Percentiles rank a stretch among this genome's conserved stretches.
phyloP scores from a whole-genome alignment of 1,140 invertebrate genomes.

The Drosophila dunni region DNA sequence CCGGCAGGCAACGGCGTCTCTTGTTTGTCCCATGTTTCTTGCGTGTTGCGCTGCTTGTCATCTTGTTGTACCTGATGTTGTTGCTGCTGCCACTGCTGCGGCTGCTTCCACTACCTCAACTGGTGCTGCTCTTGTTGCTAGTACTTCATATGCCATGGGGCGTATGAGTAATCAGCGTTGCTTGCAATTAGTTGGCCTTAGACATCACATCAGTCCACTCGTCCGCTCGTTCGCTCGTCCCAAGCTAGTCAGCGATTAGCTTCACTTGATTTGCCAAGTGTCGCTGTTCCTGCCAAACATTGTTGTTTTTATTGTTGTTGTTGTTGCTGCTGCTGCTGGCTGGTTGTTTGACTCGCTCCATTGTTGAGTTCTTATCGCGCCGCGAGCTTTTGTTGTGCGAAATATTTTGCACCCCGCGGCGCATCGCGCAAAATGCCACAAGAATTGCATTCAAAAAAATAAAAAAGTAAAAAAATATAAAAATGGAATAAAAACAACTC shows the following conservation, averaged over 20 bases:
- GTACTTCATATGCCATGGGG: slow-evolving; percentile 44
- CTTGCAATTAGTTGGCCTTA: slow-evolving; percentile 71
- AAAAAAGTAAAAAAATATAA: not conserved
- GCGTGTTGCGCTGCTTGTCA: slow-evolving; percentile 62
- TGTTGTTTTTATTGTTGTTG: slow-evolving; percentile 33
- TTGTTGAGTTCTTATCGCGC: slow-evolving; percentile 69
- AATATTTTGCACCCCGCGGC: slow-evolving; percentile 69
- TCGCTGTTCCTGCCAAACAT: slow-evolving; percentile 4
- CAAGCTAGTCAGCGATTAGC: not conserved
- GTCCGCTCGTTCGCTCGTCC: not conserved
- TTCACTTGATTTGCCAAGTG: slow-evolving; percentile 45
- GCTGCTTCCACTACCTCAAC: slow-evolving; percentile 8
- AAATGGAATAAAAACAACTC: slow-evolving; percentile 35
- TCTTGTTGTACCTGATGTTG: slow-evolving; percentile 46
- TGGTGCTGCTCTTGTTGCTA: slow-evolving; percentile 11
- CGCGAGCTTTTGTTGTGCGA: slow-evolving; percentile 63
- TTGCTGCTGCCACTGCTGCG: slow-evolving; percentile 8
- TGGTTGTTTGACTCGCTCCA: slow-evolving; percentile 42
- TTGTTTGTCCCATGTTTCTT: slow-evolving; percentile 69
- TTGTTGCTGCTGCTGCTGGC: slow-evolving; percentile 22
- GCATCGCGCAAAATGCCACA: slow-evolving; percentile 70
- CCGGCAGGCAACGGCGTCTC: slow-evolving; percentile 56
- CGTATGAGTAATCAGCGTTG: slow-evolving; percentile 74
- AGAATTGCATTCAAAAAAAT: slow-evolving; percentile 53
- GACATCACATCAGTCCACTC: slow-evolving; percentile 22